Base-by-base conservation (phyloP, 1,140 invertebrate genomes). In the Leptinotarsa lineolata region DNA sequence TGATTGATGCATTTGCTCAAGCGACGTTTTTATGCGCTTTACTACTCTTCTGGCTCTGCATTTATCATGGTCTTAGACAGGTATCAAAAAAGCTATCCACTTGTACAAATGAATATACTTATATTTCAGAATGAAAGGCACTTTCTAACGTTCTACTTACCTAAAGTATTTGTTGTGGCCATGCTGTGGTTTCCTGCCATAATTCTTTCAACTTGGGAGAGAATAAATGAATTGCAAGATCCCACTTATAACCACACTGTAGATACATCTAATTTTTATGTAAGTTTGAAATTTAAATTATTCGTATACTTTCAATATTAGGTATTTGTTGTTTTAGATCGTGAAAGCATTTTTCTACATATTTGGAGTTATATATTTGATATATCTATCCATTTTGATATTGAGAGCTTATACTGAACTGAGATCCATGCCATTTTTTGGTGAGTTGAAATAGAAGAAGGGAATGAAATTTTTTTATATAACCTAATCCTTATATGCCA, bases 351-450 rank as follows among this genome's bases (percentile, higher is more conserved):
- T 95, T 83, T 97, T 98, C 87, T 95, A 95, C 83, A 90, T 93
- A 18, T 90, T 94, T 80, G 91, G 93, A 74, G 90, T 91, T 59
- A 82, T 96, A 73, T 98, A 98, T 83, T 87, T 97, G 60, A 84
- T 95, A 12, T 98, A 97, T 86, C 85, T 98, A 66, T 79, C 93
- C 1, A 90, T 95, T 78, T 86, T 98, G 20, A 90, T 97, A 72
- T 85, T 98, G 21, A 91, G 92, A 81, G 96, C 96, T 2, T 98
- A 97, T 82, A 96, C 92, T 77, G 97, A 99, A 86, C 87, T 99
- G 39, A 88, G 95, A 81, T 94, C 95, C 12, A 98, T 98, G 97
- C 96, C 96, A 74, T 98, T 94, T 86, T 98, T 98, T 89, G 96
- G 96, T 97, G 88, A 91, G 87, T 45, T 44, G 24, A 44, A 39